These are phyloP conservation scores for Euleptes europaea DNA, from an alignment of 2,113 vertebrate genomes.

Conservation along the genomic window DNA sequence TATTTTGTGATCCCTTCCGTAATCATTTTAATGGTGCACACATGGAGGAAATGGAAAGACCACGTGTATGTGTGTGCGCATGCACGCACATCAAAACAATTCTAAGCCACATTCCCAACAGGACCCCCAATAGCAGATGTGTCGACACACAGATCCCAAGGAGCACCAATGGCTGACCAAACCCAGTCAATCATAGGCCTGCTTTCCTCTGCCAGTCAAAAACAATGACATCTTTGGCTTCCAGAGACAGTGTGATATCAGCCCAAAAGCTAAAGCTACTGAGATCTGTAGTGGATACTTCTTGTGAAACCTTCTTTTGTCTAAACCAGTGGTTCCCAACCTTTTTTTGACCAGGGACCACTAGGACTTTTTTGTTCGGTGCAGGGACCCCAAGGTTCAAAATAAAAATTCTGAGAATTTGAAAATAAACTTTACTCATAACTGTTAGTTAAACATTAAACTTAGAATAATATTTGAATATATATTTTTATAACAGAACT, in stretches of 20 bases:
- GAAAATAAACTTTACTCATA: too few relatives aligned
- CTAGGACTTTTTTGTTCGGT: too few relatives aligned
- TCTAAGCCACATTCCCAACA: not conserved
- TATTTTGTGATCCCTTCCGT: too few relatives aligned
- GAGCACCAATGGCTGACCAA: not conserved
- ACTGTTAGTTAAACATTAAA: too few relatives aligned
- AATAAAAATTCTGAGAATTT: too few relatives aligned
- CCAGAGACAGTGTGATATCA: not conserved
- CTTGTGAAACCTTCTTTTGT: not conserved
- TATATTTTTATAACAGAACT: too few relatives aligned
- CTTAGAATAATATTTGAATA: too few relatives aligned
- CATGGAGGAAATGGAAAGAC: fast-evolving
- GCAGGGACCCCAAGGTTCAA: too few relatives aligned
- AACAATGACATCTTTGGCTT: slow-evolving; percentile 2
- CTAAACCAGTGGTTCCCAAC: too few relatives aligned
- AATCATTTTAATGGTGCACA: too few relatives aligned
- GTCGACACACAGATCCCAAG: slow-evolving; percentile 32
- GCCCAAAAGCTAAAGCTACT: not conserved
- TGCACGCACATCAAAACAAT: not conserved
- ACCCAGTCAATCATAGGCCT: not conserved
- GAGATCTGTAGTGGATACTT: not conserved
- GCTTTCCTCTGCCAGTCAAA: not conserved
- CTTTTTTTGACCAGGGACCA: too few relatives aligned
- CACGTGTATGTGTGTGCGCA: not conserved
- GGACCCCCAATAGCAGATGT: not conserved